Evolutionary conservation across 2,888 invertebrate genomes (phyloP), one percentile per base, ranked within the genome.

Genomic region (Platynereis dumerilii): DNA sequence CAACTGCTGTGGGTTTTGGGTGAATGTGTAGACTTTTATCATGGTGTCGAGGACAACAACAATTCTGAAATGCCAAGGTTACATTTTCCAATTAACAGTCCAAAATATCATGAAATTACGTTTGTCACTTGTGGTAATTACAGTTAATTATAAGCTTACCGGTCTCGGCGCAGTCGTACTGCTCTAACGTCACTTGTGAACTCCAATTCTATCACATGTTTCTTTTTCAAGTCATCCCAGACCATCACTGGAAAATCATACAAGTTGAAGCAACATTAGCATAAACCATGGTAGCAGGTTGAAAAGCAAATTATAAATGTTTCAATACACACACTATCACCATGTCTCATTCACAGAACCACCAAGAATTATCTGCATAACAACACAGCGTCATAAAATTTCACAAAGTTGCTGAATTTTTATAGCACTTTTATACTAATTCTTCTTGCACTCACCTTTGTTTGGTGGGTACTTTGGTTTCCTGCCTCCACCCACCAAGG

Each of bases 221-320:
- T 90, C 86, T 98, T 97, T 83, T 96, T 95, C 67, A 96, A 85
- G 85, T 98, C 98, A 83, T 98, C 98, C 98, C 98, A 98, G 76
- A 98, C 93, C 86, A 96, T 92, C 22, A 98, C 96, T 90, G 78
- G 15, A 83, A 81, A 5, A 34, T n/a, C n/a, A n/a, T n/a, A n/a
- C n/a, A n/a, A n/a, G n/a, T n/a, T n/a, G n/a, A n/a, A n/a, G n/a
- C n/a, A n/a, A n/a, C n/a, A n/a, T 64, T 69, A 71, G 73, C 64
- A 66, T 27, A 28, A n/a, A n/a, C n/a, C n/a, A n/a, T n/a, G n/a
- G n/a, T n/a, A n/a, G 39, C 42, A 44, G 12, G 12, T 12, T 27
- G 20, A 2, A 56, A 26, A 48, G 15, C 2, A 26, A n/a, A 15
- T 17, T 15, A 15, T 52, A 52, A 15, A n/a, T 12, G 7, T 17